Evolutionary conservation across 2,113 vertebrate genomes (phyloP), one percentile per base, ranked within the genome.

Genomic region (Seriola aureovittata): DNA sequence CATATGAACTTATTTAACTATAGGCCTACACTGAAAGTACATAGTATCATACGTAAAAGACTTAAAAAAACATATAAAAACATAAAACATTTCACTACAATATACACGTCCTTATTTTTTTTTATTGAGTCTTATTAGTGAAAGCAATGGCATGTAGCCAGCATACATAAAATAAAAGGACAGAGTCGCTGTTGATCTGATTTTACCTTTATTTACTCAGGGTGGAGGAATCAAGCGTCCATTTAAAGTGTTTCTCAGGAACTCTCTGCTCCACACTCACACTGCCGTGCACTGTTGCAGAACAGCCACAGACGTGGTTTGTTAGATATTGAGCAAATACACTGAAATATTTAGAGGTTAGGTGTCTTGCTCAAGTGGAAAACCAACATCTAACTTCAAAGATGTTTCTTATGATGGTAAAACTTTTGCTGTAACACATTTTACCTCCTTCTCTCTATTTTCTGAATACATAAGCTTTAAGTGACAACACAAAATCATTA

Each of bases 341-440:
- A 3, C 48, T 1, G 71, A 92, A 92, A 77, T 92, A 92, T 92
- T 75, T 92, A n/a, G 83, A 88, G 76, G 81, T 60, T 42, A 50
- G 82, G 90, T 90, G 90, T 87, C 67, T 13, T 25, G 25, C 75
- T 74, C 44, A 23, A 54, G 50, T 5, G 25, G 16, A n/a, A 52
- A 83, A 75, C 42, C 44, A 23, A n/a, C 68, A 0, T 19, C n/a
- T n/a, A 1, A 60, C 78, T 82, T 88, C 84, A 88, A 80, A 91
- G 64, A 71, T 36, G 69, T 25, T 40, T 14, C 71, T 29, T 19
- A 34, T 38, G 75, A 60, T 32, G 59, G 16, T 19, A 6, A 55
- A 60, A 29, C 8, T 4, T 25, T 25, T 25, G 9, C 32, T 34
- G 25, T 8, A 0, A 57, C 44, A 73, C 42, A 0, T 1, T 62